Base-by-base conservation (phyloP, 2,888 invertebrate species). In the Drosophila prostipennis region DNA sequence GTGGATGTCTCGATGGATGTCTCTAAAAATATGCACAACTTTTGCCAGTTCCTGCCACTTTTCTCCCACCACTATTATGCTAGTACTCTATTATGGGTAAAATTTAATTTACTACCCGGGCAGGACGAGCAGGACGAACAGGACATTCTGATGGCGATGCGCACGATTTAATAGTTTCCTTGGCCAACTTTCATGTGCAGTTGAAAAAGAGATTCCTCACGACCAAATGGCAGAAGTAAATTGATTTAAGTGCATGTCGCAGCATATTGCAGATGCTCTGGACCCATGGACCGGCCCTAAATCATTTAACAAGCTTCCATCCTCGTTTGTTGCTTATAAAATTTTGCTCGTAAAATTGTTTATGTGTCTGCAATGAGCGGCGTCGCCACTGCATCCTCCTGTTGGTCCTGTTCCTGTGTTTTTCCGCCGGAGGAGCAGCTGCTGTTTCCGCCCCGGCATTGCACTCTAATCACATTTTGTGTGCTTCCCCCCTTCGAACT, bases 211-310 rank as follows among this genome's bases (percentile, higher is more conserved):
- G 65, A 65, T 73, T 73, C 65, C 72, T 40, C 46, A 26, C 54
- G 14, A 46, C 23, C 65, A 69, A 65, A 65, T 69, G 65, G 56
- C 78, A 64, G 45, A 84, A 73, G 73, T 77, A 87, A 82, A 82
- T 82, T 82, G 88, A 88, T 82, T 82, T 88, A 82, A 82, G 87
- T 82, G 82, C 87, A 86, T 88, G 82, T 88, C 63, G 56, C 76
- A 85, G 80, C 83, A 77, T 77, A 83, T 83, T 74, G 79, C 46
- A 52, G 46, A 49, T 45, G 34, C 19, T 34, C 5, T 51, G 49
- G 58, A 37, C 46, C 19, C 46, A 13, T 29, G 37, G 60, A 37
- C 46, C 14, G 45, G 11, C 45, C 70, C 79, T 79, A 72, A 82
- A 82, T 86, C 80, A 78, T 78, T 87, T 87, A 83, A 87, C 86